A percentile compares a stretch with the other conserved stretches of the same genome.
phyloP scores from a whole-genome alignment of 2,797 vertebrate genomes.

The Phalloptychus januarius region DNA sequence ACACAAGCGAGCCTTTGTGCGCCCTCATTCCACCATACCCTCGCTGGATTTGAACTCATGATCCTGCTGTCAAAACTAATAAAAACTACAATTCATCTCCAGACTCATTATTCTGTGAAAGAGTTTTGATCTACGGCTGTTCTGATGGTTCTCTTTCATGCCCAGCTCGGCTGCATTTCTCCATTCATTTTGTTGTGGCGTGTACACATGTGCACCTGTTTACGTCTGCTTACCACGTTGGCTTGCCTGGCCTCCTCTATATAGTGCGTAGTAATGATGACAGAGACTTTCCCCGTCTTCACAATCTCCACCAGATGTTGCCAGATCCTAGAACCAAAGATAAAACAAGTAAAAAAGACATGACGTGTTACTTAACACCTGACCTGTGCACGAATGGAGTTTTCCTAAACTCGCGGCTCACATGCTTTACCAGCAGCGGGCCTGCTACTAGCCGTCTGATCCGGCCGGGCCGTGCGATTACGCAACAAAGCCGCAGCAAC shows the following conservation, averaged over 20 bases:
- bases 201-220: neutral
- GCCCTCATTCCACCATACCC: neutral
- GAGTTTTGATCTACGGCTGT: slow-evolving; percentile 11
- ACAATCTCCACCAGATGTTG: slow-evolving; percentile 86
- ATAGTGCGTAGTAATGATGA: slow-evolving; percentile 87
- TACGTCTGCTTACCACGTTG: slow-evolving; percentile 75
- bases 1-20: slow-evolving; percentile 5
- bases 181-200: neutral
- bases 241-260: slow-evolving; percentile 86
- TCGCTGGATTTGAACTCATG: slow-evolving; percentile 18
- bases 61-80: slow-evolving; percentile 40
- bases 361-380: slow-evolving; percentile 26
- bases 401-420: slow-evolving; percentile 20
- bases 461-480: slow-evolving; percentile 33
- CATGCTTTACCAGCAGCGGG: slow-evolving; percentile 4
- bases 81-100: slow-evolving; percentile 23
- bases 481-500: slow-evolving; percentile 20
- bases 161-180: slow-evolving; percentile 6
- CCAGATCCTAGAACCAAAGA: slow-evolving; percentile 79
- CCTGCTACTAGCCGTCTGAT: slow-evolving; percentile 31
- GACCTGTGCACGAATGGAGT: slow-evolving; percentile 5
- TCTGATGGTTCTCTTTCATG: neutral
- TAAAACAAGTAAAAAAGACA: neutral
- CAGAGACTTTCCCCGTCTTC: slow-evolving; percentile 80
- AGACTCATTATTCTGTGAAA: slow-evolving; percentile 26